phyloP scores from a whole-genome alignment of 1,140 invertebrate genomes.

The Pectinophora gossypiella region DNA sequence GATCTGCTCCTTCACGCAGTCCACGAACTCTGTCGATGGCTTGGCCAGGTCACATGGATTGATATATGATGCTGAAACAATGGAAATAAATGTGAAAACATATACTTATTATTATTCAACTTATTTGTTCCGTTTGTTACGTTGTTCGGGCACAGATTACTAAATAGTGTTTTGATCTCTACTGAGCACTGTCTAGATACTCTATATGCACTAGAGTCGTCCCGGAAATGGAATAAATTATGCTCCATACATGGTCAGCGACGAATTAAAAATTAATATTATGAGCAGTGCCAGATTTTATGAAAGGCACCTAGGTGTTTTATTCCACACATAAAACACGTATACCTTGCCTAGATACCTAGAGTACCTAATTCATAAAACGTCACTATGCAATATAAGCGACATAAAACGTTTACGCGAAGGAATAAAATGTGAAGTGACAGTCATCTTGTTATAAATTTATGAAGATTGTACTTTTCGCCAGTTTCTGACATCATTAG shows the following conservation, averaged over 20 bases:
- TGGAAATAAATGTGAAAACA: neutral
- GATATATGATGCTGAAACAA: conserved; percentile 73
- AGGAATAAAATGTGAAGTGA: too few species aligned
- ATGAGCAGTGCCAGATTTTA: too few species aligned
- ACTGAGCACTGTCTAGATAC: neutral
- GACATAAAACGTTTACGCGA: too few species aligned
- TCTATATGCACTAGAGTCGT: neutral
- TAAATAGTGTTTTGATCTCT: neutral
- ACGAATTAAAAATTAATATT: too few species aligned
- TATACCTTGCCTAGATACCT: too few species aligned
- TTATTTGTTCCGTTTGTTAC: neutral
- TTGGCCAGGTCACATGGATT: conserved; percentile 61
- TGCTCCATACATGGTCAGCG: neutral
- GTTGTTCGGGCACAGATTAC: neutral
- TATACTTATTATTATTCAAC: neutral
- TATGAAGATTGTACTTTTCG: too few species aligned
- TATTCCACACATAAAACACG: too few species aligned
- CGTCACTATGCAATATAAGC: too few species aligned
- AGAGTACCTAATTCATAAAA: too few species aligned
- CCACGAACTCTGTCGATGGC: conserved; percentile 36
- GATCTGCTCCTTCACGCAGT: conserved; percentile 67
- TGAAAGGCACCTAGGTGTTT: too few species aligned
- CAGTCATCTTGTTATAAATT: too few species aligned
- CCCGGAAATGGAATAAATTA: neutral
- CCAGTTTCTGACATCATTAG: too few species aligned